Evolutionary conservation across 2,797 vertebrate species (phyloP).

Genomic region (Sylvilagus floridanus): DNA sequence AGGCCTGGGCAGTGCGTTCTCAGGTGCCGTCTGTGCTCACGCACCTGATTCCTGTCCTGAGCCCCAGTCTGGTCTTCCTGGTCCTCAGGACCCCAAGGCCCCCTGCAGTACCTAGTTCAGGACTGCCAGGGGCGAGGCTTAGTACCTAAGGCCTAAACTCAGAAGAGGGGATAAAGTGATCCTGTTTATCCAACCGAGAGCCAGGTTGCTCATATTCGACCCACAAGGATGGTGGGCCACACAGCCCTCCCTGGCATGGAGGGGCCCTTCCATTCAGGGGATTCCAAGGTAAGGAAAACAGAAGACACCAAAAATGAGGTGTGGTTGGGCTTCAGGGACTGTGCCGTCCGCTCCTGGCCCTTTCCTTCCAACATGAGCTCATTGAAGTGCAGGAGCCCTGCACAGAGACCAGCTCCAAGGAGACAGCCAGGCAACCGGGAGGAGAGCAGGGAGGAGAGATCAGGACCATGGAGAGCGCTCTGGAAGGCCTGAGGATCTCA

Average conservation of each 20-base stretch:
- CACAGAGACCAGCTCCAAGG: neutral
- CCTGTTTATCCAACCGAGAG: neutral
- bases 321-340: accelerated
- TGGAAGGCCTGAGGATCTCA: neutral
- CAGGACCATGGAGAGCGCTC: neutral
- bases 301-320: neutral
- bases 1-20: too few relatives aligned
- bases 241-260: neutral
- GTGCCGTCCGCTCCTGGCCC: too few relatives aligned
- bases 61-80: neutral
- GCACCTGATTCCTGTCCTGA: neutral
- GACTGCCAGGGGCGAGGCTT: neutral
- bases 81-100: neutral
- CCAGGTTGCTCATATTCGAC: neutral
- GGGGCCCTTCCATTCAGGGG: neutral
- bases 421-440: too few relatives aligned
- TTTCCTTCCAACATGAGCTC: conserved; percentile 5
- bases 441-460: neutral
- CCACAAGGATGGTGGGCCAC: neutral
- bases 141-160: neutral
- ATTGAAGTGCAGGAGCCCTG: neutral
- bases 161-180: neutral
- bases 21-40: neutral
- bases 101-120: neutral
- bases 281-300: neutral